Percentiles rank a stretch among this genome's conserved stretches.
Conservation (phyloP, 2,888 invertebrate species). For the Tridacna gigas region DNA sequence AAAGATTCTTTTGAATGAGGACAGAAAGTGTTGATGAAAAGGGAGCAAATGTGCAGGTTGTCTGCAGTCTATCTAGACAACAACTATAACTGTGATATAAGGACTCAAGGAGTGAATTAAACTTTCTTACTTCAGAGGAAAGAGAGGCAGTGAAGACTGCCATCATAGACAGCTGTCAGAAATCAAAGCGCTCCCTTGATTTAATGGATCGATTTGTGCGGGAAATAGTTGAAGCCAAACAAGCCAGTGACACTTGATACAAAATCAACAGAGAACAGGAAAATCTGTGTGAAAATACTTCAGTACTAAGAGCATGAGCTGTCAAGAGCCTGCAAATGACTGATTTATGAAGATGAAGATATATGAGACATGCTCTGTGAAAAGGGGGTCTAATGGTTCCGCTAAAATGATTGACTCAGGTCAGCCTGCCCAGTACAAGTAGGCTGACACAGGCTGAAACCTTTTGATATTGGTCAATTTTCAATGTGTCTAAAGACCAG, state of each 20-base stretch:
- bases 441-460: too few relatives aligned
- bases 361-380: too few relatives aligned
- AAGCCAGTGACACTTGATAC: background rate
- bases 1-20: background rate
- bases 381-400: too few relatives aligned
- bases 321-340: too few relatives aligned
- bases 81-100: background rate
- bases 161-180: constrained; percentile 46
- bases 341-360: too few relatives aligned
- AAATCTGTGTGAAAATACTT: background rate
- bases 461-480: too few relatives aligned
- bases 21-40: background rate
- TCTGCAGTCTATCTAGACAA: background rate
- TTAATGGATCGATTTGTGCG: constrained; percentile 17
- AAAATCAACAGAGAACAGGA: background rate
- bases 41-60: background rate
- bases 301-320: too few relatives aligned
- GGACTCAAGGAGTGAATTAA: background rate
- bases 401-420: too few relatives aligned
- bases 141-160: constrained; percentile 46
- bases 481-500: too few relatives aligned
- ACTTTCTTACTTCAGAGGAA: constrained; percentile 39
- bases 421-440: too few relatives aligned
- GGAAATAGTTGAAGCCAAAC: background rate
- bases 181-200: constrained; percentile 27